phyloP scores from a whole-genome alignment of 2,888 invertebrate species.

The Agrochola circellaris region DNA sequence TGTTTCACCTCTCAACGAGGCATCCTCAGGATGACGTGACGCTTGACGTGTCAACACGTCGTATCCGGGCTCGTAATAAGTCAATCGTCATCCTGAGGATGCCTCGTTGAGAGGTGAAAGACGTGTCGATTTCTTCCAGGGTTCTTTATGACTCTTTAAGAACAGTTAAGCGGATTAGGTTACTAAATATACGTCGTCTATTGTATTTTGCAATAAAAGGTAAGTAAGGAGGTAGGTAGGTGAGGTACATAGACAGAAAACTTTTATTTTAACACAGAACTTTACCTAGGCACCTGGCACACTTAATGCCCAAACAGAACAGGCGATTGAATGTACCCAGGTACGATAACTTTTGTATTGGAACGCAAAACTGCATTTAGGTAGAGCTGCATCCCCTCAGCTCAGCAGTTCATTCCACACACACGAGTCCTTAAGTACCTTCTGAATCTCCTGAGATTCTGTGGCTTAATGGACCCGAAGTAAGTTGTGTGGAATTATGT shows the following conservation, averaged over 20 bases:
- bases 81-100: too few species aligned
- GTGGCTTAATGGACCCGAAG: background rate
- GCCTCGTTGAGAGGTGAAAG: too few species aligned
- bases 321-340: background rate
- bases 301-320: background rate
- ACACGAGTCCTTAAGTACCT: background rate
- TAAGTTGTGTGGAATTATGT: background rate
- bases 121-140: too few species aligned
- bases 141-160: too few species aligned
- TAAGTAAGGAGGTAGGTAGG: too few species aligned
- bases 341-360: background rate
- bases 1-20: too few species aligned
- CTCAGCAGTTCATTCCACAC: background rate
- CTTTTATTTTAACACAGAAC: background rate
- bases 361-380: background rate
- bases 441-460: background rate
- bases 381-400: background rate
- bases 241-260: background rate
- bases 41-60: too few species aligned
- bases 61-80: too few species aligned
- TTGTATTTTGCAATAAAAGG: constrained; percentile 66
- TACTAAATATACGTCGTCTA: too few species aligned
- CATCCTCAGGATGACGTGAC: too few species aligned
- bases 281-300: background rate
- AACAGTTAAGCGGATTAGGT: too few species aligned